phyloP scores from a whole-genome alignment of 2,888 invertebrate species.

The Carterocephalus palaemon region DNA sequence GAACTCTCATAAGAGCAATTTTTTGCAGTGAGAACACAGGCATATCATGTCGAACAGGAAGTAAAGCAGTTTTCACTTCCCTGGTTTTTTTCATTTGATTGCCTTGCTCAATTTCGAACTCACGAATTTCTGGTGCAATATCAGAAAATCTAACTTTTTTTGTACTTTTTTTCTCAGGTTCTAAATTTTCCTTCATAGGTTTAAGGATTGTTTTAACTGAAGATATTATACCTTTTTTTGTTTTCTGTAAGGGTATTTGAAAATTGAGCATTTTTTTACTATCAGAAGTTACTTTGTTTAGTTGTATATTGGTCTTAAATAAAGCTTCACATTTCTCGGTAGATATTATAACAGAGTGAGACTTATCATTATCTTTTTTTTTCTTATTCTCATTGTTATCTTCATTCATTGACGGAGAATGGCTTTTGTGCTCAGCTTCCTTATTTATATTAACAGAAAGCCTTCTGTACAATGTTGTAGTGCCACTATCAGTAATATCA shows the following conservation, averaged over 20 bases:
- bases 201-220: slow-evolving; percentile 10
- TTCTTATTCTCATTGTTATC: neutral
- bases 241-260: neutral
- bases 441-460: neutral
- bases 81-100: slow-evolving; percentile 61
- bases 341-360: too few relatives aligned
- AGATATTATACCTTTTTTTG: neutral
- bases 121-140: slow-evolving; percentile 40
- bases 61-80: slow-evolving; percentile 47
- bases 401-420: neutral
- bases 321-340: too few relatives aligned
- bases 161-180: slow-evolving; percentile 45
- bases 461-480: neutral
- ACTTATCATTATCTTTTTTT: neutral
- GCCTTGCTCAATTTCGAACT: slow-evolving; percentile 64
- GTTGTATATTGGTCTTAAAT: neutral
- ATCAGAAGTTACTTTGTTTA: neutral
- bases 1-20: slow-evolving; percentile 75
- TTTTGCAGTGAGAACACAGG: slow-evolving; percentile 61
- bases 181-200: slow-evolving; percentile 12
- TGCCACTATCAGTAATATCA: neutral
- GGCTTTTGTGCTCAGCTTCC: neutral
- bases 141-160: slow-evolving; percentile 60
- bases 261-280: neutral
- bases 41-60: slow-evolving; percentile 48